Percentiles rank a stretch among this genome's conserved stretches.
phyloP scores from a whole-genome alignment of 2,888 invertebrate species.

The Nyleta sp. region DNA sequence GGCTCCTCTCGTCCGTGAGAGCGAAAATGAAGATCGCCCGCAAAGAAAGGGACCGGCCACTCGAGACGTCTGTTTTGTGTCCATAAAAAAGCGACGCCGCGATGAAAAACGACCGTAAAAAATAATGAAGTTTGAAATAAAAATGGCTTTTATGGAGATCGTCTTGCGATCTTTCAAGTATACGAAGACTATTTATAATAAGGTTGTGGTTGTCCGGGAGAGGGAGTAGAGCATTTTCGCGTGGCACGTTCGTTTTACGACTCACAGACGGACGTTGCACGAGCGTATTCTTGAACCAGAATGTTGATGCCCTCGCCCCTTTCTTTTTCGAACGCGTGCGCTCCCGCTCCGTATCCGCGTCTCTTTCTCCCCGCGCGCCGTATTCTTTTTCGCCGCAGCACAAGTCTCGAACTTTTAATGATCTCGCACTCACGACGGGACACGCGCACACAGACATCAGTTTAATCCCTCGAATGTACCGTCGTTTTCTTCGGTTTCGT shows the following conservation, averaged over 20 bases:
- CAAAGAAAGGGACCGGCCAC: constrained; percentile 10
- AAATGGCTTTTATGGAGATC: constrained; percentile 54
- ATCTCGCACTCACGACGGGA: constrained; percentile 17
- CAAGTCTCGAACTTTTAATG: constrained; percentile 20
- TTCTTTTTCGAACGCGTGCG: constrained; percentile 28
- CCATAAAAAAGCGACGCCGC: constrained; percentile 18
- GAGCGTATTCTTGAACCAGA: constrained; percentile 61
- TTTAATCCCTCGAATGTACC: too few relatives aligned
- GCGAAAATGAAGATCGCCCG: constrained; percentile 41
- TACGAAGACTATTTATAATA: constrained; percentile 61
- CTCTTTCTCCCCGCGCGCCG: constrained; percentile 13
- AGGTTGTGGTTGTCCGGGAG: constrained; percentile 47
- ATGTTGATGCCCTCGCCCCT: constrained; percentile 59
- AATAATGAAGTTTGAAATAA: constrained; percentile 56
- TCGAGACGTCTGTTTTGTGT: constrained; percentile 10
- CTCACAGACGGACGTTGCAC: constrained; percentile 54
- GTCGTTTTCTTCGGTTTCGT: too few relatives aligned
- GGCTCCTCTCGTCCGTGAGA: constrained; percentile 12
- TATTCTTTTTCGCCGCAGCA: constrained; percentile 22
- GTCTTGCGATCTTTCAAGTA: constrained; percentile 54
- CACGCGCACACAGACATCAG: too few relatives aligned
- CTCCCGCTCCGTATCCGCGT: constrained; percentile 17
- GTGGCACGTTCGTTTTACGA: constrained; percentile 60
- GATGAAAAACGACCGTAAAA: constrained; percentile 54
- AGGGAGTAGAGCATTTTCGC: constrained; percentile 57